Evolutionary conservation across 2,888 invertebrate species (phyloP), one percentile per base, ranked within the genome.

Genomic region (Erpobdella octoculata): DNA sequence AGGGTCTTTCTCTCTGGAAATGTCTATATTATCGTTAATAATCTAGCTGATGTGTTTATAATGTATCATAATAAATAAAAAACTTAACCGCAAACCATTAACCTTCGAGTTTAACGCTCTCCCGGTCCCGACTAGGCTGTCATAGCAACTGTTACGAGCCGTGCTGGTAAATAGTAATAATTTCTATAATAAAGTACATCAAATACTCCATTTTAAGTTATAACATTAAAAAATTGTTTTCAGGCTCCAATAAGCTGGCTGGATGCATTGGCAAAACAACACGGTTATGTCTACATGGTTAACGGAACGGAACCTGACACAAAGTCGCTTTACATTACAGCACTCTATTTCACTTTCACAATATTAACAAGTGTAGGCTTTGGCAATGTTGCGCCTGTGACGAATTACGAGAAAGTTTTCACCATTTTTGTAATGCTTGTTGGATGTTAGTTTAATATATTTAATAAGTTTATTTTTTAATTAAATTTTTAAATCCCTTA

Each of bases 371-470:
- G 81, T 76, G 83, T 83, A 41, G 83, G 83, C 3, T 83, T 83
- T 75, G 83, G 83, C 21, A 83, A 83, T 74, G 79, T 83, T 35
- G 80, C 82, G 0, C 82, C 83, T 5, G 82, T 82, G 74, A 83
- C 83, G 0, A 81, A 82, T 73, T 80, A 80, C 38, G 83, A 83
- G 76, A 83, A 83, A 74, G 78, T 83, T 33, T 83, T 83, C 77
- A 80, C 83, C n/a, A 83, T 83, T 69, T 81, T 83, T 74, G 82
- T 82, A 71, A 83, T 83, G 83, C 76, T 83, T 75, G 76, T 82
- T 4, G 83, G 83, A 61, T 82, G 83, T 83, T 75, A 81, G 83
- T 75, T 0, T 0, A 15, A 53, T 53, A 12, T n/a, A n/a, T n/a
- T n/a, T n/a, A n/a, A n/a, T n/a, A n/a, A n/a, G n/a, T n/a, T n/a